Conservation (phyloP, 2,888 invertebrate genomes). For the Laspeyria flexula region DNA sequence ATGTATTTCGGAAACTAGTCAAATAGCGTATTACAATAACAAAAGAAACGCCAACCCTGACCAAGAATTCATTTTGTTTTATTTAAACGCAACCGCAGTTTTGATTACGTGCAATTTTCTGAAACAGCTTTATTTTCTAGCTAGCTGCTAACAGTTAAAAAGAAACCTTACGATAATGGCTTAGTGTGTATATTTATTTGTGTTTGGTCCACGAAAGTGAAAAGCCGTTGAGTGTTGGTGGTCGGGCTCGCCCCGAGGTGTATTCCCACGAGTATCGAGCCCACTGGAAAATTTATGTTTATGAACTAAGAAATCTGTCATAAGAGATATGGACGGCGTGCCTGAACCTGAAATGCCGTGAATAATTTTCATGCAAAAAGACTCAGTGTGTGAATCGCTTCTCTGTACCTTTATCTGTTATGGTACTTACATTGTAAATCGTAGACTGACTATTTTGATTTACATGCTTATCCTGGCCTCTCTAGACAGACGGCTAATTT, state of each 20-base stretch:
- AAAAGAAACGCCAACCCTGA: slow-evolving; percentile 37
- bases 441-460: too few relatives aligned
- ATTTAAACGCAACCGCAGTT: slow-evolving; percentile 66
- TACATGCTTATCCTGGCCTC: too few relatives aligned
- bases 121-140: slow-evolving; percentile 78
- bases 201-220: slow-evolving; percentile 69
- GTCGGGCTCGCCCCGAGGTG: slow-evolving; percentile 73
- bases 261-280: slow-evolving; percentile 81
- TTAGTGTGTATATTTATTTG: slow-evolving; percentile 55
- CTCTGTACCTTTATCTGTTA: background rate
- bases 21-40: too few relatives aligned
- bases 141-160: slow-evolving; percentile 30
- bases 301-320: slow-evolving; percentile 85
- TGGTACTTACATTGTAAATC: background rate
- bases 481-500: too few relatives aligned
- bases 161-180: slow-evolving; percentile 19
- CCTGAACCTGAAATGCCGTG: slow-evolving; percentile 79
- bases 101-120: slow-evolving; percentile 55
- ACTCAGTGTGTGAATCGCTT: slow-evolving; percentile 30
- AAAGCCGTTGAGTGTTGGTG: slow-evolving; percentile 81
- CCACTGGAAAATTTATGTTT: slow-evolving; percentile 84
- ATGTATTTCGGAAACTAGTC: too few relatives aligned
- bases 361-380: slow-evolving; percentile 76
- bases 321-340: slow-evolving; percentile 80
- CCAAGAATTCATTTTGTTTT: slow-evolving; percentile 65